Percentiles rank a stretch among this genome's conserved stretches.
Conservation (phyloP, 2,888 invertebrate genomes). For the Aphelenchoides bicaudatus region DNA sequence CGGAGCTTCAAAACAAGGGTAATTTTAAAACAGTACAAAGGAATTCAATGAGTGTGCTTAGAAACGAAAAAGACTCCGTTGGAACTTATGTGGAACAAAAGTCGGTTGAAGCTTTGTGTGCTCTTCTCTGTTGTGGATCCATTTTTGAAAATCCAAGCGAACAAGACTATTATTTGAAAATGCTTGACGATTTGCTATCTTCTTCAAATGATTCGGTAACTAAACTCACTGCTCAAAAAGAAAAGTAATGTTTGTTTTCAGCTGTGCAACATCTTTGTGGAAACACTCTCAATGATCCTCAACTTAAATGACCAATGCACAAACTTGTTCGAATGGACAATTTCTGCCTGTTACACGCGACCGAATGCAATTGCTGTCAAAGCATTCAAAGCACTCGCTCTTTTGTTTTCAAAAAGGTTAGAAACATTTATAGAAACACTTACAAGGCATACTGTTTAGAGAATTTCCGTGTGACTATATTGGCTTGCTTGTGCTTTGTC, state of each 20-base stretch:
- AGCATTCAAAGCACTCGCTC: constrained; percentile 89
- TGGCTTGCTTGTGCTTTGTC: constrained; percentile 88
- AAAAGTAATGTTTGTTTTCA: constrained; percentile 62
- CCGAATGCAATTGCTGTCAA: constrained; percentile 81
- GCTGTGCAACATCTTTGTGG: constrained; percentile 84
- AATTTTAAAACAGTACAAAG: not conserved
- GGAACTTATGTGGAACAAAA: constrained; percentile 64
- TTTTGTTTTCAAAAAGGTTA: constrained; percentile 80
- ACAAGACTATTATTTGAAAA: constrained; percentile 76
- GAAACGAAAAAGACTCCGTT: constrained; percentile 39
- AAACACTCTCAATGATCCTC: constrained; percentile 84
- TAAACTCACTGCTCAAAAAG: constrained; percentile 12
- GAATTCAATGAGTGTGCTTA: constrained; percentile 13
- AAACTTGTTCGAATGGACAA: constrained; percentile 89
- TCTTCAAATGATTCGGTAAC: constrained; percentile 70
- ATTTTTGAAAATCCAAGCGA: constrained; percentile 72
- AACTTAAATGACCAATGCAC: constrained; percentile 92
- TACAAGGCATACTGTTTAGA: no score
- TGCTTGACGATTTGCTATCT: constrained; percentile 74
- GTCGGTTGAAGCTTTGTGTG: constrained; percentile 81
- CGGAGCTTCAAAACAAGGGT: constrained; percentile 12
- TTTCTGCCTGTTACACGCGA: constrained; percentile 93
- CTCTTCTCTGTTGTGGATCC: constrained; percentile 88
- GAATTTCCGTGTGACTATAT: constrained; percentile 75
- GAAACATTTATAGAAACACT: no score